Conservation (phyloP, 2,888 invertebrate genomes). For the Bruchidius siliquastri region DNA sequence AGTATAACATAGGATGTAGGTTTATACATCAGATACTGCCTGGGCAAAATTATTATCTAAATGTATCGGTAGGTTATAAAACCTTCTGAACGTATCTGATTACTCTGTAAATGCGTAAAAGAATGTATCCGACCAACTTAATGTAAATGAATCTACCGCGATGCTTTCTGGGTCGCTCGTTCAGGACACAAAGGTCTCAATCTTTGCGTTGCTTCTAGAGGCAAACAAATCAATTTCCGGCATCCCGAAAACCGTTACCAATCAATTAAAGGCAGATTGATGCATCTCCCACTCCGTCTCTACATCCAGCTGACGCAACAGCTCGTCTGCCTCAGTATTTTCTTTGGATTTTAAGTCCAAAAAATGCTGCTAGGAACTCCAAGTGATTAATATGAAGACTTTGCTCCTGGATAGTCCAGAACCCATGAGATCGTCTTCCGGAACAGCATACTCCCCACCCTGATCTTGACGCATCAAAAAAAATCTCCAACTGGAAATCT, state of each 20-base stretch:
- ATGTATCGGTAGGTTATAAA: constrained; percentile 18
- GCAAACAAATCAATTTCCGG: constrained; percentile 10
- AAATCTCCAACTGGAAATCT: constrained; percentile 6
- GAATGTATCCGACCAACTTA: neutral
- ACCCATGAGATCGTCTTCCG: neutral
- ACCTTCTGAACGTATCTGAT: constrained; percentile 23
- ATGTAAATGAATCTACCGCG: constrained; percentile 7
- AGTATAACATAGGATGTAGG: too few relatives aligned
- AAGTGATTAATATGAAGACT: constrained; percentile 4
- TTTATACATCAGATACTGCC: neutral
- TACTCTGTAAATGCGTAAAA: constrained; percentile 6
- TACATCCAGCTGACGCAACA: neutral
- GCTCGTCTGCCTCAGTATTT: neutral
- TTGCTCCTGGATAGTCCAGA: neutral
- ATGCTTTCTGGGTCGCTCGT: constrained; percentile 6
- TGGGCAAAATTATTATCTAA: neutral
- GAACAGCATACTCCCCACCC: neutral
- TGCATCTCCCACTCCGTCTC: constrained; percentile 10
- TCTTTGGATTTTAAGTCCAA: neutral
- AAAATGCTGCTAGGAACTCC: constrained; percentile 6
- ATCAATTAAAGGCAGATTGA: neutral
- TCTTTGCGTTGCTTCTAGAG: constrained; percentile 6
- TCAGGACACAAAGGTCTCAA: constrained; percentile 6
- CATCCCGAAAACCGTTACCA: neutral
- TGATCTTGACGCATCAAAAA: neutral